These are phyloP conservation scores for Pachyramphus minor DNA, from an alignment of 2,113 vertebrate species.

Conservation along the genomic window DNA sequence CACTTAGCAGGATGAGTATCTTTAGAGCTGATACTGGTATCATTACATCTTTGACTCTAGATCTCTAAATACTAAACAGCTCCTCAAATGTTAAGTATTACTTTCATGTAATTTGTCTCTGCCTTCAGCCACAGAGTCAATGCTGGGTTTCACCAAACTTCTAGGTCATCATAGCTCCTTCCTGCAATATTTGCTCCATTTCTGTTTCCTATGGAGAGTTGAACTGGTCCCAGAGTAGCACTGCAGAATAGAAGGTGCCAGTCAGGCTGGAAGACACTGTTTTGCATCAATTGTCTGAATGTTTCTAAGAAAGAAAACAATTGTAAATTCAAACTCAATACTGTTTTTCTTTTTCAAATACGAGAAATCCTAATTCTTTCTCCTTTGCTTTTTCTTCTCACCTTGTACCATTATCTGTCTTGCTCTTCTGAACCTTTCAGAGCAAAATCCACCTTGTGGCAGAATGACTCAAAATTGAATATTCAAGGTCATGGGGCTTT, in stretches of 20 bases:
- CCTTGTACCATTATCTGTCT: background rate
- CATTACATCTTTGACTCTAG: background rate
- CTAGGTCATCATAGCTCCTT: background rate
- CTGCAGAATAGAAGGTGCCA: background rate
- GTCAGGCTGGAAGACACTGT: background rate
- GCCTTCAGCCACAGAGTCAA: background rate
- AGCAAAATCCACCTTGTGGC: background rate
- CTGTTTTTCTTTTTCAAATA: background rate
- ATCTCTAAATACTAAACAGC: background rate
- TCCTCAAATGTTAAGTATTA: background rate
- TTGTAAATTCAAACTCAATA: background rate
- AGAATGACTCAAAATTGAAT: background rate
- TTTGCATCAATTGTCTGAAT: background rate
- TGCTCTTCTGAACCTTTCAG: background rate
- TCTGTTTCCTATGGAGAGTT: background rate
- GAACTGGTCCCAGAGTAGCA: background rate
- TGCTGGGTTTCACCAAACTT: background rate
- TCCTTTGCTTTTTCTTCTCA: background rate
- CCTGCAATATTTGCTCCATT: background rate
- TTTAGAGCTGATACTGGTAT: background rate
- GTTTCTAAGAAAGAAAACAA: background rate
- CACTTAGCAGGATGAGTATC: background rate
- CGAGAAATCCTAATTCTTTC: background rate
- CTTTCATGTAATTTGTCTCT: background rate
- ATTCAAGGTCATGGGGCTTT: background rate